These are phyloP conservation scores for Leucoraja ocellata DNA, from an alignment of 2,797 vertebrate genomes.

Conservation along the genomic window DNA sequence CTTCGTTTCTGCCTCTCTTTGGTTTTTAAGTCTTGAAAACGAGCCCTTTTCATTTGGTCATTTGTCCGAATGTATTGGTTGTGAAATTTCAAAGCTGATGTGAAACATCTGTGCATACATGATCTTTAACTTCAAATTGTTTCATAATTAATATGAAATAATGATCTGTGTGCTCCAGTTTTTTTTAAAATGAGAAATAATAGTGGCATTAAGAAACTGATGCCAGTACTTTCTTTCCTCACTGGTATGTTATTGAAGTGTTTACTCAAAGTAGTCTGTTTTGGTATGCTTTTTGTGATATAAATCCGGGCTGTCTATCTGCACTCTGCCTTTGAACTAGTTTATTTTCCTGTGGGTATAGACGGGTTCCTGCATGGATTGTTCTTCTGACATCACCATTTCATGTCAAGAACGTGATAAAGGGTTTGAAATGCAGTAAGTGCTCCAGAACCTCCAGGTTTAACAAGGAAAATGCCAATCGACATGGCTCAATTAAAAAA, in stretches of 20 bases:
- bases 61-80: neutral
- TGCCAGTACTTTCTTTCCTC: neutral
- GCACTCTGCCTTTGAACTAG: neutral
- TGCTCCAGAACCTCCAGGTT: neutral
- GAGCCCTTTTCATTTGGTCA: neutral
- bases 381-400: neutral
- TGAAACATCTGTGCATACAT: neutral
- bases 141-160: neutral
- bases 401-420: neutral
- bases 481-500: neutral
- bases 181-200: neutral
- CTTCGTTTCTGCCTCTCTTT: neutral
- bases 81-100: neutral
- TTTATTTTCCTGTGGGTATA: neutral
- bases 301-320: neutral
- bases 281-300: neutral
- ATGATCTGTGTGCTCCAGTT: neutral
- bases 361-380: neutral
- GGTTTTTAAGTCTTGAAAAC: neutral
- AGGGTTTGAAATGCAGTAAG: neutral
- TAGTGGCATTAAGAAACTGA: neutral
- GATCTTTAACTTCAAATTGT: neutral
- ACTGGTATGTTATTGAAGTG: neutral
- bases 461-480: neutral
- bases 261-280: neutral